Evolutionary conservation across 2,888 invertebrate species (phyloP).

Genomic region (Sycophila texana): DNA sequence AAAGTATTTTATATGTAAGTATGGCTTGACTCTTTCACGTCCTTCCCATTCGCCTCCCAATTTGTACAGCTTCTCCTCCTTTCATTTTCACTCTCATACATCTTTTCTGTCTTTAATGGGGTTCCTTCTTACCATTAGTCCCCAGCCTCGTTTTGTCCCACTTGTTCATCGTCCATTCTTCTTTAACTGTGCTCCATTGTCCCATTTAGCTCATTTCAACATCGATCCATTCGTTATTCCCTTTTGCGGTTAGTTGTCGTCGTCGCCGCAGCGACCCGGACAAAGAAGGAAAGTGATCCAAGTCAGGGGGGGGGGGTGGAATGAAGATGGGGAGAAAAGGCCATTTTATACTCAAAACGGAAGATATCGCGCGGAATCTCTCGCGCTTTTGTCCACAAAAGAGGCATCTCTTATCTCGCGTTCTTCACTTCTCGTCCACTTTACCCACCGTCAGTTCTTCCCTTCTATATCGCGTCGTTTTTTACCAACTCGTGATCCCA

Average conservation of each 20-base stretch:
- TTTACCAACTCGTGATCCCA: conserved; percentile 17
- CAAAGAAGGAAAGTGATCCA: conserved; percentile 38
- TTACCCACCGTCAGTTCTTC: conserved; percentile 24
- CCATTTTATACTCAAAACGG: conserved; percentile 33
- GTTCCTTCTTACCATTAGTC: conserved; percentile 28
- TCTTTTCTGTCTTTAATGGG: conserved; percentile 4
- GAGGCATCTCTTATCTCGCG: conserved; percentile 33
- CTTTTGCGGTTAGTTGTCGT: conserved; percentile 24
- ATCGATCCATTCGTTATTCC: conserved; percentile 56
- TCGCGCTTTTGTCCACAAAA: conserved; percentile 43
- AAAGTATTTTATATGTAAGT: no score
- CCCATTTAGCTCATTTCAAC: conserved; percentile 40
- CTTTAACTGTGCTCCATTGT: conserved; percentile 37
- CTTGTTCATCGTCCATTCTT: conserved; percentile 39
- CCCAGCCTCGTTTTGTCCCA: conserved; percentile 23
- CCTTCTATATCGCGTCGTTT: conserved; percentile 21
- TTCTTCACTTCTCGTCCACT: conserved; percentile 24
- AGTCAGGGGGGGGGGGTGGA: not conserved
- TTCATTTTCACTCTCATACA: conserved; percentile 8
- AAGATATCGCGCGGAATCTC: conserved; percentile 46
- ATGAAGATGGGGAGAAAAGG: not conserved
- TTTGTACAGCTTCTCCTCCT: not conserved
- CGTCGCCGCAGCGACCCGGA: conserved; percentile 10
- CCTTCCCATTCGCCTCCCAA: not conserved
- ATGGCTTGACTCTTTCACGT: no score